Base-by-base conservation (phyloP, 2,113 vertebrate genomes). In the Tetraodon nigroviridis region DNA sequence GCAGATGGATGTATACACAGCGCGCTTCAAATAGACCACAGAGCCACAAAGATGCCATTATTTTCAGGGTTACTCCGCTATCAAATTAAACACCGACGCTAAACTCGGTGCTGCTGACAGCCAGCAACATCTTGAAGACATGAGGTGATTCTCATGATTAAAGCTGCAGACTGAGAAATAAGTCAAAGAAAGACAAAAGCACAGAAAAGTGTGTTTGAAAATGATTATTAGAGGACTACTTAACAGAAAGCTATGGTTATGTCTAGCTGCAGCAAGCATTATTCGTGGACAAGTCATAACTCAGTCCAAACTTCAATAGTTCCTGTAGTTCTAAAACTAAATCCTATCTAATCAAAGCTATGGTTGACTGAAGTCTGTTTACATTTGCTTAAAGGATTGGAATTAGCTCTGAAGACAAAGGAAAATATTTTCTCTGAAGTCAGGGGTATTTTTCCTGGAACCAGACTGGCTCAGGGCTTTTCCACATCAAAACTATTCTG, bases 1-100 rank as follows among this genome's bases (percentile, higher is more conserved):
- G 63, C 75, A 78, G 73, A 78, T 74, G 89, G 90, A 93, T 92
- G 92, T 89, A 90, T 92, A 86, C 90, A 90, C 89, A 93, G 90
- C 69, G 22, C 58, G 19, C 45, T 55, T 44, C 6, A 44, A 78
- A 73, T 55, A 44, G 53, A 24, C 64, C 44, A 51, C 37, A n/a
- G 24, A 60, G 66, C 56, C 52, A 58, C 27, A 20, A 70, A 44
- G 18, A 51, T 46, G 52, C 27, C 40, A 67, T 45, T 41, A 58
- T 49, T 40, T 56, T 69, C 37, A 59, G 53, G 48, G 32, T 47
- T 45, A 32, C 16, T 14, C 16, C 40, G 37, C 24, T 19, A 46
- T 27, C 41, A 56, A n/a, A 48, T 29, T 44, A 21, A 50, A 50
- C 32, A 51, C 21, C 67, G 55, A 32, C 58, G 52, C 20, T 51